Conservation (phyloP, 2,113 vertebrate genomes). For the Bos taurus region DNA sequence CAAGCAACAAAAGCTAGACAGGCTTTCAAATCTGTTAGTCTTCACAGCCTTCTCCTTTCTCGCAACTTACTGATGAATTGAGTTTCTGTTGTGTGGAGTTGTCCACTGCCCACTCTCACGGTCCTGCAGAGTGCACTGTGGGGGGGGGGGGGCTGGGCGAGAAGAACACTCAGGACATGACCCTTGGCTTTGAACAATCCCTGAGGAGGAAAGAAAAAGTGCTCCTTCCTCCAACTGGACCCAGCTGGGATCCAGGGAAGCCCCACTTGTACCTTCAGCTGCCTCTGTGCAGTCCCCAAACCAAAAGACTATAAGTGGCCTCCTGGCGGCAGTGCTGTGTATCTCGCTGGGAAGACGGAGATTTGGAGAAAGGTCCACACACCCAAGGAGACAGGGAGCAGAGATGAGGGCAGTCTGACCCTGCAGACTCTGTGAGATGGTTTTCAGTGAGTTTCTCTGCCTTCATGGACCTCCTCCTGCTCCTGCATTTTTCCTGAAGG, state of each 20-base stretch:
- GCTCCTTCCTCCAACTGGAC: not conserved
- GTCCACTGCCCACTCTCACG: not conserved
- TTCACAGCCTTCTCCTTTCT: not conserved
- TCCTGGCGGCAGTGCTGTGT: not conserved
- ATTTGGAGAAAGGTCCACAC: not conserved
- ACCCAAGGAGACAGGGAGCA: not conserved
- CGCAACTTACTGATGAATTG: not conserved
- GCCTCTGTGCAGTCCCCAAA: not conserved
- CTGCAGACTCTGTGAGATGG: accelerated
- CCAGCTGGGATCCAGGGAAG: not conserved
- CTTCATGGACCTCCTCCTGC: accelerated
- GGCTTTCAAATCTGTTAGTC: not conserved
- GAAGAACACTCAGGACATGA: not conserved
- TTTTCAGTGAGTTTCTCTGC: not conserved
- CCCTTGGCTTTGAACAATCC: accelerated
- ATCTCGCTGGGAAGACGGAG: too few species aligned
- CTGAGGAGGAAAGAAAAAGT: not conserved
- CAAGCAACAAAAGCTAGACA: not conserved
- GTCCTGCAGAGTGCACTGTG: not conserved
- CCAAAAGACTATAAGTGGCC: accelerated
- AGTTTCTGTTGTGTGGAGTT: not conserved
- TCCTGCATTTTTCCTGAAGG: not conserved
- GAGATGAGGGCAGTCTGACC: not conserved
- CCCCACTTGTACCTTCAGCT: not conserved
- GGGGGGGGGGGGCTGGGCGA: not conserved